These are phyloP conservation scores for Syritta pipiens DNA, from an alignment of 2,888 invertebrate genomes.

Conservation along the genomic window DNA sequence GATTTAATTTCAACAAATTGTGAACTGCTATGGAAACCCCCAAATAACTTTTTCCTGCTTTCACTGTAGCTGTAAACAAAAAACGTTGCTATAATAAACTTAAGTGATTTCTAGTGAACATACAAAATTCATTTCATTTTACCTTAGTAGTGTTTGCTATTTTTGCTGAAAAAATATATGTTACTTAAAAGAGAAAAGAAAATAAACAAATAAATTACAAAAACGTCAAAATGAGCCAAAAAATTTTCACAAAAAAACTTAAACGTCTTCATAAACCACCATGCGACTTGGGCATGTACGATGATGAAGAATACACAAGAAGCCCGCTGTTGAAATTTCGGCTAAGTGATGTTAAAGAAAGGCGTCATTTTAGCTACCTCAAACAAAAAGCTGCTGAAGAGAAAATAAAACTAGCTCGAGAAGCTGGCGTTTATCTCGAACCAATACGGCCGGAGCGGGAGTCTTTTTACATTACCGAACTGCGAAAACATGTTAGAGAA, in stretches of 20 bases:
- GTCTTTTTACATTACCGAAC: slow-evolving; percentile 80
- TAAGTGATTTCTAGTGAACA: not conserved
- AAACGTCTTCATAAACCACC: slow-evolving; percentile 76
- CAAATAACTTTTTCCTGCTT: not conserved
- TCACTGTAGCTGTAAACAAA: not conserved
- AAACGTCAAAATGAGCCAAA: slow-evolving; percentile 63
- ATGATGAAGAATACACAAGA: slow-evolving; percentile 77
- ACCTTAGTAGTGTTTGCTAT: too few species aligned
- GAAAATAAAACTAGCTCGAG: slow-evolving; percentile 75
- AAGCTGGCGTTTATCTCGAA: slow-evolving; percentile 75
- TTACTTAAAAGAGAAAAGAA: not conserved
- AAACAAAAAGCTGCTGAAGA: slow-evolving; percentile 76
- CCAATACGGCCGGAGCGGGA: slow-evolving; percentile 81
- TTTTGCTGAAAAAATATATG: not conserved
- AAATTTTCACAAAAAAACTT: slow-evolving; percentile 75
- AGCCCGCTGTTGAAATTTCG: slow-evolving; percentile 78
- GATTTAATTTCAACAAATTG: too few species aligned
- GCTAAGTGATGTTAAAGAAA: slow-evolving; percentile 76
- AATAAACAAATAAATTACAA: not conserved
- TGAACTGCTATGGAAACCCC: not conserved
- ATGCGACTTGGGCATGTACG: slow-evolving; percentile 76
- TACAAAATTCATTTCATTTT: not conserved
- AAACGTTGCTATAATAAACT: slow-evolving; percentile 19
- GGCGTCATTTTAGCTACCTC: slow-evolving; percentile 76
- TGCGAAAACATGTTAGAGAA: slow-evolving; percentile 82